These are phyloP conservation scores for Drosophila neutralis DNA, from an alignment of 2,888 invertebrate genomes.

Conservation along the genomic window DNA sequence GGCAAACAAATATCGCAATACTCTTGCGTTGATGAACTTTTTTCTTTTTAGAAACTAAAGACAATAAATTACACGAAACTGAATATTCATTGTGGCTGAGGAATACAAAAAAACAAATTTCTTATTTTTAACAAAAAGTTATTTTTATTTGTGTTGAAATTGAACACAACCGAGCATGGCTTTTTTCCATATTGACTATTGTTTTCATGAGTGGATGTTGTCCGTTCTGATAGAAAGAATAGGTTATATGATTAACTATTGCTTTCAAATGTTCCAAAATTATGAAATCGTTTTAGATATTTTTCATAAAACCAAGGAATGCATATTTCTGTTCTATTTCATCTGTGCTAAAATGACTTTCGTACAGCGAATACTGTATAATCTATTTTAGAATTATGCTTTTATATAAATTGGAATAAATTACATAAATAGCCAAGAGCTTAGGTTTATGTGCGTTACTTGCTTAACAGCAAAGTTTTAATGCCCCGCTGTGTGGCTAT, in stretches of 20 bases:
- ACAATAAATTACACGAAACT: conserved; percentile 1
- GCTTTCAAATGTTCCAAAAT: background rate
- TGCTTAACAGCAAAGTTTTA: conserved; percentile 46
- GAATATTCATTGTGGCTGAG: conserved; percentile 3
- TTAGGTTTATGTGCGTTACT: conserved; percentile 36
- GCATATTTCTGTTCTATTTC: background rate
- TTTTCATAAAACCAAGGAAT: background rate
- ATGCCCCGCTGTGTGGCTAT: conserved; percentile 33
- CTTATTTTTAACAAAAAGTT: background rate
- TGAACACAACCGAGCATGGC: background rate
- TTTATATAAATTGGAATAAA: conserved; percentile 11
- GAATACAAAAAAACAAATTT: background rate
- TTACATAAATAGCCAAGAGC: conserved; percentile 28
- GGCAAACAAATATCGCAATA: conserved; percentile 31
- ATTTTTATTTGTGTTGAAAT: background rate
- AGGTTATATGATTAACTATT: background rate
- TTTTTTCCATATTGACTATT: background rate
- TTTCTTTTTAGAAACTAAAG: conserved; percentile 1
- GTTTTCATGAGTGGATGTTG: background rate
- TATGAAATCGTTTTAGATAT: background rate
- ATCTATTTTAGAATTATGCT: background rate
- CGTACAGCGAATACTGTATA: background rate
- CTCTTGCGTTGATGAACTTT: conserved; percentile 19
- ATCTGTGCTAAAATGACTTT: background rate
- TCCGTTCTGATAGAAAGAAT: background rate